Base-by-base conservation (phyloP, 2,113 vertebrate genomes). In the Sceloporus undulatus region DNA sequence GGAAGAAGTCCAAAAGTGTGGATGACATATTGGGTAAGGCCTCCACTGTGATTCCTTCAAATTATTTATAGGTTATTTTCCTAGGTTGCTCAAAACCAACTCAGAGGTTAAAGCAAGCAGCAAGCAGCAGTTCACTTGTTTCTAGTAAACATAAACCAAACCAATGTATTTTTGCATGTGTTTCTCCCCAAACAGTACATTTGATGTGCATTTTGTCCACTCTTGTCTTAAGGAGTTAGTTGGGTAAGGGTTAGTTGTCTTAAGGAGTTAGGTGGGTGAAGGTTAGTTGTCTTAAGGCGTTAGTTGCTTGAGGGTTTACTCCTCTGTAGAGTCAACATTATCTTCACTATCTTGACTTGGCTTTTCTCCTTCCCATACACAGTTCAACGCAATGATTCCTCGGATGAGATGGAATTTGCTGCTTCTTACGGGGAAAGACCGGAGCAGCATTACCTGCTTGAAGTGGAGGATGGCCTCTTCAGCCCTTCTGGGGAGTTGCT, bases 371-470 rank as follows among this genome's bases (percentile, higher is more conserved):
- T 94, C 66, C 10, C 48, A 11, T 76, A 89, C 14, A 59, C 92
- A 65, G 81, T 88, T 84, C 94, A 94, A 85, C 94, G 93, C 1
- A 93, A 92, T 10, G 95, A 97, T 82, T 97, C 96, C 65, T 96
- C 97, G 13, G 97, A 97, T 84, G 96, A 96, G 87, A 91, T 96
- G 90, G 97, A 96, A 68, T 96, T 92, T 77, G 91, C 93, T 48
- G 38, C 90, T 19, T 94, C 91, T 71, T 95, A 96, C 87, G 87
- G 89, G 84, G 95, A 95, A 78, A 94, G 79, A 79, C 90, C 88
- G 34, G 94, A 93, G 38, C 86, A 91, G 3, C 85, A 86, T 34
- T 80, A 89, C 19, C 81, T 90, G 27, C 79, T 91, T 42, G 93
- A 96, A 56, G 52, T 86, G 40, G 80, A 54, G 0, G 94, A 97